Base-by-base conservation (phyloP, 2,888 invertebrate genomes). In the Aspidiotus rigidus region DNA sequence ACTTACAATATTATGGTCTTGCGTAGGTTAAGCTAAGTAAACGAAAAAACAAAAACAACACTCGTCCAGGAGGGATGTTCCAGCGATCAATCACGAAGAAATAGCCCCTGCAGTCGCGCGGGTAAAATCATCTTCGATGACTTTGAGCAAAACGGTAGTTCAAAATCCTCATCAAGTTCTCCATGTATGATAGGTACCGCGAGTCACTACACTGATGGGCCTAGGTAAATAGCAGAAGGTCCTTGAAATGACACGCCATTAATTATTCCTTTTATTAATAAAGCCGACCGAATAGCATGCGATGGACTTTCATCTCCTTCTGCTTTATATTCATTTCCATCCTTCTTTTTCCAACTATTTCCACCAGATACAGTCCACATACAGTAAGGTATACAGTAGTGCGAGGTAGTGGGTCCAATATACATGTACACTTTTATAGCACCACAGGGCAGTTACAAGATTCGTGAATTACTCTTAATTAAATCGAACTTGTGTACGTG, bases 181-280 rank as follows among this genome's bases (percentile, higher is more conserved):
- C 28, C 6, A 59, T 28, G 13, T 59, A 9, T 16, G 15, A 53
- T 17, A 17, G n/a, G 16, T n/a, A n/a, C 17, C 28, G 28, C 28
- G 28, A 28, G 28, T 28, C 28, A 28, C 28, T 28, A 28, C 28
- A 28, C 28, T 55, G 17, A 39, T 39, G 59, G 59, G 28, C 59
- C 59, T 59, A 63, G 16, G 63, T 63, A 63, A 63, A 63, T 63
- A 63, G 28, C 16, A 15, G 49, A 63, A 63, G 63, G 63, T 63
- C 63, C 63, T 63, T 63, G 63, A 63, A 63, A 63, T 63, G 63
- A 63, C 63, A 63, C 63, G 63, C 63, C 63, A 63, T 63, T 63
- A 63, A 63, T 63, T 63, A 63, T 63, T 63, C 63, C 28, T 63
- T 63, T 63, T 63, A 63, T 63, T 63, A 63, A 63, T 63, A 63